These are phyloP conservation scores for Mareca penelope DNA, from an alignment of 2,797 vertebrate species.

Conservation along the genomic window DNA sequence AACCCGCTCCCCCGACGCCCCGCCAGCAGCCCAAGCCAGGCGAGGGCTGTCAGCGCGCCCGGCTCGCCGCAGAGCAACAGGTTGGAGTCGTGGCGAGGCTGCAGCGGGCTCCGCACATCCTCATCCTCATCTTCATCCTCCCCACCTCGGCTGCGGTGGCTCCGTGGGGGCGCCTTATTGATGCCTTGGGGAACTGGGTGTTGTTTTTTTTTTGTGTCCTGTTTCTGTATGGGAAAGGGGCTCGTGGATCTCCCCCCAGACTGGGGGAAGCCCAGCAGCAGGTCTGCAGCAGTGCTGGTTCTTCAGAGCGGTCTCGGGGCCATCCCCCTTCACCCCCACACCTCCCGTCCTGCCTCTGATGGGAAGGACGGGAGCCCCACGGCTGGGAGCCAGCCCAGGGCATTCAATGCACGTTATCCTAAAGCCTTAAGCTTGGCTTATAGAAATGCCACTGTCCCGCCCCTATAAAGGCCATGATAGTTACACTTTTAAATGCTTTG, in stretches of 20 bases:
- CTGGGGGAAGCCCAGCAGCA: not conserved
- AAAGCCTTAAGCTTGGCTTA: conserved; percentile 33
- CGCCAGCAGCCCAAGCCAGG: conserved; percentile 46
- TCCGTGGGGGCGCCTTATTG: rapidly evolving
- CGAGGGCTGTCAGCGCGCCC: conserved; percentile 46
- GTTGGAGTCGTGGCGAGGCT: conserved; percentile 54
- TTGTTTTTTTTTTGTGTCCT: not conserved
- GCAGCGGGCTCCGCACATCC: not conserved
- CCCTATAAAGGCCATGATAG: not conserved
- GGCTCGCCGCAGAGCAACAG: conserved; percentile 75
- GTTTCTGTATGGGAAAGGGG: not conserved
- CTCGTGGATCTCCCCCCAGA: not conserved
- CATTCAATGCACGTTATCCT: not conserved
- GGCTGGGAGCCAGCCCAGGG: rapidly evolving
- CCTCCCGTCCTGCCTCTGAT: not conserved
- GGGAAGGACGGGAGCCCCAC: not conserved
- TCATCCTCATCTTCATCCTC: not conserved
- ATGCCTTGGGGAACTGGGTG: not conserved
- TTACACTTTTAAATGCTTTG: conserved; percentile 49
- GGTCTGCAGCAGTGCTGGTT: not conserved
- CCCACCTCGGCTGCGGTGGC: not conserved
- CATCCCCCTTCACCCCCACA: not conserved
- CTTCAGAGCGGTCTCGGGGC: too few relatives aligned
- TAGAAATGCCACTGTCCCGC: not conserved
- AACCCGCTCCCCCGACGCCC: conserved; percentile 71